phyloP scores from a whole-genome alignment of 2,113 vertebrate genomes.

The Porphyrio hochstetteri region DNA sequence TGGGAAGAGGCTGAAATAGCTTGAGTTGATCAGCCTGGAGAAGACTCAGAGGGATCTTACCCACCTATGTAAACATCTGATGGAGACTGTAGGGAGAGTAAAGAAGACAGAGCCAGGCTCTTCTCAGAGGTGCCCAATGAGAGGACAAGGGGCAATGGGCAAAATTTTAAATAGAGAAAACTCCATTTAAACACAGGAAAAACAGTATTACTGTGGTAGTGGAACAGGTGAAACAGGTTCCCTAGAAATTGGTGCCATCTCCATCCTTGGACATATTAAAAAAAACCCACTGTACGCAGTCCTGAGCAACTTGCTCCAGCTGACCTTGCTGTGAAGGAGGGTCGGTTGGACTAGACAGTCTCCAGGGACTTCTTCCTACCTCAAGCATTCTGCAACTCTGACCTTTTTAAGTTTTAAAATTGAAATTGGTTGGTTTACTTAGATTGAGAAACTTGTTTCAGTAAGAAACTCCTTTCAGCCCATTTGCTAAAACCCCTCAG shows the following conservation, averaged over 20 bases:
- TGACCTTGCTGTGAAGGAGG: background rate
- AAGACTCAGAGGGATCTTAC: background rate
- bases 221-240: background rate
- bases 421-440: background rate
- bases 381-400: background rate
- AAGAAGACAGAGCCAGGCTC: background rate
- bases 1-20: background rate
- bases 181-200: background rate
- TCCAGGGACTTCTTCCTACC: background rate
- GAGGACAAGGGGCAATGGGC: background rate
- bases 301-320: background rate
- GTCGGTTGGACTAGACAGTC: background rate
- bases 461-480: background rate
- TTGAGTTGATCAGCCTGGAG: background rate
- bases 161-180: background rate
- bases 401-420: background rate
- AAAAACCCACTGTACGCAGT: fast-evolving
- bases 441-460: background rate
- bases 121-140: background rate
- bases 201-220: background rate
- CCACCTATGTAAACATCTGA: background rate
- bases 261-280: background rate
- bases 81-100: background rate
- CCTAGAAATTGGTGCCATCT: background rate
- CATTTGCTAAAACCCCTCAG: background rate